Base-by-base conservation (phyloP, 2,888 invertebrate species). In the Monochamus alternatus region DNA sequence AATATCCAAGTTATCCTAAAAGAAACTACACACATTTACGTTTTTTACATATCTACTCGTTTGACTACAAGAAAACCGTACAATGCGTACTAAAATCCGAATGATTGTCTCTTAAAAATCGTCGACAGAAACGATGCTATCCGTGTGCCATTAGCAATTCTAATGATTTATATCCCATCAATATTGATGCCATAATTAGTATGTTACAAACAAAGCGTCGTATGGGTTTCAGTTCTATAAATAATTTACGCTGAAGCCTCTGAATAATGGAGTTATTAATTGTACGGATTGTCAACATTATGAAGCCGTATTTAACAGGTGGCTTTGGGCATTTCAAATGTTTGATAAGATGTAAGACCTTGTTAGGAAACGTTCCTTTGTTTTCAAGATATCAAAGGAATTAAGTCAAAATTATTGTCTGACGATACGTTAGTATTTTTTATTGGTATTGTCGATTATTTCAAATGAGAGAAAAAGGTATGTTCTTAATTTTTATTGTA, bases 121-220 rank as follows among this genome's bases (percentile, higher is more conserved):
- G 47, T 12, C 47, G 12, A 47, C 47, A 47, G 12, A 47, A 9
- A 47, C 12, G 47, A 47, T 47, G 47, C 9, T 9, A 12, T 47
- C 47, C 55, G 14, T n/a, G 55, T 64, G 22, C 10, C 44, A 64
- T 47, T 30, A 30, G n/a, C 47, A 22, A 47, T 64, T 44, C 9
- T 44, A 64, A 64, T 64, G 31, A 64, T 64, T 43, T 44, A 64
- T 64, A 30, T 30, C 8, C 62, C 47, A 44, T 64, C 64, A 47
- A 47, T 75, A 75, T 73, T 69, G 72, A 75, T 44, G 44, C 58
- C 55, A 58, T 62, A 75, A 68, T 75, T 72, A 66, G 60, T 67
- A 72, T 68, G 38, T 72, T 73, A 62, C 72, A 75, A 55, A 73
- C 67, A 68, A 72, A 47, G 68, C 72, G 7, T 68, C 63, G 58